Evolutionary conservation across 1,140 invertebrate species (phyloP).

Genomic region (Nylanderia fulva): DNA sequence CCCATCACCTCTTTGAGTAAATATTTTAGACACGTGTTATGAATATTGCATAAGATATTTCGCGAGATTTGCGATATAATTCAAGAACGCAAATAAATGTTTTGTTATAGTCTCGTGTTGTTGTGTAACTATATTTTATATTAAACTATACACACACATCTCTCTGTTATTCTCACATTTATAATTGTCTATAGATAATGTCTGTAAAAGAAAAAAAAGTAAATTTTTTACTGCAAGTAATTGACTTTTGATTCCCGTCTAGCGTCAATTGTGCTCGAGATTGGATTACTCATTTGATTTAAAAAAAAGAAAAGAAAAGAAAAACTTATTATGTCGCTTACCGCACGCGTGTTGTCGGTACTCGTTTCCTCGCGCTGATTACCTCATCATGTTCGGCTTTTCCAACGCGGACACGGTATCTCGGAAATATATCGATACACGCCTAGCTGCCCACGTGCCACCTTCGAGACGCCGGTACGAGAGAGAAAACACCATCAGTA

Average conservation of each 20-base stretch:
- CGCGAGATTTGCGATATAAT: neutral
- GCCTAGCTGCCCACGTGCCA: constrained; percentile 44
- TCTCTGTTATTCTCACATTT: neutral
- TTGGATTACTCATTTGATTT: neutral
- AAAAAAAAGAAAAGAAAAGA: constrained; percentile 1
- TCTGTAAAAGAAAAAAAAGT: neutral
- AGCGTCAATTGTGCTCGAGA: neutral
- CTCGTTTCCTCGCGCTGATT: constrained; percentile 22
- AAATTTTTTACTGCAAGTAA: neutral
- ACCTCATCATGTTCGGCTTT: constrained; percentile 48
- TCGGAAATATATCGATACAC: constrained; percentile 49
- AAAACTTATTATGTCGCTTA: neutral
- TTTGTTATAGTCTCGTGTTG: neutral
- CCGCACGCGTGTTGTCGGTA: neutral
- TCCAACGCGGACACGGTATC: constrained; percentile 26
- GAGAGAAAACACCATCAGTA: constrained; percentile 40
- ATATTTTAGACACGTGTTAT: neutral
- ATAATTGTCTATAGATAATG: neutral
- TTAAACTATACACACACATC: neutral
- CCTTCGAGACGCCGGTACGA: constrained; percentile 20
- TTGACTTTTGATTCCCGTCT: neutral
- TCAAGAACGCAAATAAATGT: neutral
- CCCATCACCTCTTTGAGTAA: neutral
- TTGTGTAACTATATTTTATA: constrained; percentile 25
- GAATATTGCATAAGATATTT: constrained; percentile 25